Conservation (phyloP, 1,140 invertebrate genomes). For the Nasonia longicornis region DNA sequence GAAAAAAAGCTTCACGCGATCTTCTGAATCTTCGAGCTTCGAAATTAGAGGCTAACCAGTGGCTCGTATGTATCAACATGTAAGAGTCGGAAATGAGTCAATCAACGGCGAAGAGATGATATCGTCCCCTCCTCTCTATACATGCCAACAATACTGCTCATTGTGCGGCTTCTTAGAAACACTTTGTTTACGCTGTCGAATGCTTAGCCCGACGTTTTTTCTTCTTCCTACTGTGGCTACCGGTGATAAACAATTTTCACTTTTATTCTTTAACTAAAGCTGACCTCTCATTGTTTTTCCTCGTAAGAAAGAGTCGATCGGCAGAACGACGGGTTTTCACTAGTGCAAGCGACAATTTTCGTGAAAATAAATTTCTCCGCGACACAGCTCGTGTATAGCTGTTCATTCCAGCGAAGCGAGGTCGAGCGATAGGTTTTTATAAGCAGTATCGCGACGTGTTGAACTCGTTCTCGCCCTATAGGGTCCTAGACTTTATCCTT, state of each 20-base stretch:
- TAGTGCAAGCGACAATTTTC: conserved; percentile 2
- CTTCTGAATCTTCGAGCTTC: neutral
- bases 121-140: neutral
- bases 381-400: neutral
- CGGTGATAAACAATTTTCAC: no score
- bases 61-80: neutral
- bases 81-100: conserved; percentile 10
- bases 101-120: conserved; percentile 6
- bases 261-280: no score
- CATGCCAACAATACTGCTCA: conserved; percentile 5
- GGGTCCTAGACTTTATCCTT: neutral
- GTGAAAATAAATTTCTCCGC: neutral
- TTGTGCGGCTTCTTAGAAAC: conserved; percentile 15
- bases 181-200: neutral
- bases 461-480: neutral
- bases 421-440: neutral
- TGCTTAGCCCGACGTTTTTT: neutral
- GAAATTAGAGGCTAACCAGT: neutral
- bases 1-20: neutral
- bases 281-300: neutral
- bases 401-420: neutral
- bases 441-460: no score
- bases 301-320: neutral
- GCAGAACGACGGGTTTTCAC: neutral
- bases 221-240: neutral